These are phyloP conservation scores for Trichomalopsis sarcophagae DNA, from an alignment of 1,140 invertebrate species.

Conservation along the genomic window DNA sequence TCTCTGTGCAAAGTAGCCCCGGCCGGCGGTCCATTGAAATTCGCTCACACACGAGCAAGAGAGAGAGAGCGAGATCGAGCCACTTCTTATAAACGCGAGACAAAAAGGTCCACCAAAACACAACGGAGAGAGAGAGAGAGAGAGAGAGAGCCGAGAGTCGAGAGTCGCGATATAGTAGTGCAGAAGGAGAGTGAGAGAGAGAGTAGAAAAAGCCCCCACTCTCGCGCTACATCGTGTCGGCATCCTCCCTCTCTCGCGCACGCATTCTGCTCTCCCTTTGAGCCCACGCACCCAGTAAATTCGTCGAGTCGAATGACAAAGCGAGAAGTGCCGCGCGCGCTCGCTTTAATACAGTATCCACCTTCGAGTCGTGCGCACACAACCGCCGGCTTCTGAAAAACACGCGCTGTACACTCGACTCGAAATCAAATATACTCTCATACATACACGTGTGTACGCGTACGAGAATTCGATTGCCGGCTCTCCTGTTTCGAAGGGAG, in stretches of 20 bases:
- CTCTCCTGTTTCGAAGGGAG: neutral
- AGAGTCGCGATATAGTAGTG: neutral
- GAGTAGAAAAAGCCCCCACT: constrained; percentile 16
- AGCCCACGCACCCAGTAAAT: constrained; percentile 27
- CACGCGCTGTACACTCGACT: too few relatives aligned
- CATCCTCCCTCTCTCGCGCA: neutral
- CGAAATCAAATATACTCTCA: neutral
- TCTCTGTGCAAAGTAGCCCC: constrained; percentile 33
- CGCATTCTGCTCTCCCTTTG: constrained; percentile 35
- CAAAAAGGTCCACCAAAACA: constrained; percentile 37
- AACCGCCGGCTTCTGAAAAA: constrained; percentile 9
- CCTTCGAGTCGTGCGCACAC: constrained; percentile 35
- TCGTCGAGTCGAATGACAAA: constrained; percentile 48
- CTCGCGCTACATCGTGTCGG: neutral
- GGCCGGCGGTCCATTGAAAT: constrained; percentile 42
- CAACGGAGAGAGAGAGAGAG: constrained; percentile 13
- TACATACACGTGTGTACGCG: too few relatives aligned
- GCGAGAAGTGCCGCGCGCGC: constrained; percentile 8
- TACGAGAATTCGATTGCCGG: constrained; percentile 35
- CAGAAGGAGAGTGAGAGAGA: neutral
- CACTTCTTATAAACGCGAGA: constrained; percentile 32
- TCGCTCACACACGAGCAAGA: neutral
- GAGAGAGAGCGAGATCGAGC: neutral
- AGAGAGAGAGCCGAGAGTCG: neutral
- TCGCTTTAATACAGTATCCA: constrained; percentile 32